Evolutionary conservation across 2,797 vertebrate genomes (phyloP).

Genomic region (Trichosurus vulpecula): DNA sequence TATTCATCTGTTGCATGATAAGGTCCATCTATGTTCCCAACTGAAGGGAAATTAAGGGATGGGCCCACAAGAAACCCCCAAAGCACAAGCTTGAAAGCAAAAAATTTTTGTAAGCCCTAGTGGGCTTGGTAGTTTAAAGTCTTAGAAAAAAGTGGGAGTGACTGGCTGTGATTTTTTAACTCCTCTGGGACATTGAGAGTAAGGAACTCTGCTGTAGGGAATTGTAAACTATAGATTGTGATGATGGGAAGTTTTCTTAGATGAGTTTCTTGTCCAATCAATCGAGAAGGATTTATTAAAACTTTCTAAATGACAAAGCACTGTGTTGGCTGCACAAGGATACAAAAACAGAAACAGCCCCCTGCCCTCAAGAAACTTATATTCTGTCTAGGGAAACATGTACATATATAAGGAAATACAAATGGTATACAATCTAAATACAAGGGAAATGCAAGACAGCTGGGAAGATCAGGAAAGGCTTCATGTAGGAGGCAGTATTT

Average conservation of each 20-base stretch:
- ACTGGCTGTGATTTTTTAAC: not conserved
- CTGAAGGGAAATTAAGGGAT: not conserved
- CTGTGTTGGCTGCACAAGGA: no score
- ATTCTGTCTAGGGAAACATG: not conserved
- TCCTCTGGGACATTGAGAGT: not conserved
- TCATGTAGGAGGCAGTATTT: no score
- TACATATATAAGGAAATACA: not conserved
- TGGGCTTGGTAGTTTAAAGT: not conserved
- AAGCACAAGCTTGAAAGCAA: not conserved
- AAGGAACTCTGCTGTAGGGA: not conserved
- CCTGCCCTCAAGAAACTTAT: not conserved
- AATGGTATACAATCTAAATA: not conserved
- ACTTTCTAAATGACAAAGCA: not conserved
- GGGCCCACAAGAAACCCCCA: not conserved
- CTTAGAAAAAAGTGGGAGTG: not conserved
- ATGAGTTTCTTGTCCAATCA: not conserved
- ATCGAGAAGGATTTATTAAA: not conserved
- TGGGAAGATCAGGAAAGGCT: no score
- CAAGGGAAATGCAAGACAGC: no score
- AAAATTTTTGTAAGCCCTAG: not conserved
- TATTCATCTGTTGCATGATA: not conserved
- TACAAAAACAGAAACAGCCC: not conserved
- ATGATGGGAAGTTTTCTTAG: not conserved
- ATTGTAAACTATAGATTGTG: not conserved
- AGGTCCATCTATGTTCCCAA: not conserved